Evolutionary conservation across 2,797 vertebrate species (phyloP), one percentile per base, ranked within the genome.

Genomic region (Anas capensis): DNA sequence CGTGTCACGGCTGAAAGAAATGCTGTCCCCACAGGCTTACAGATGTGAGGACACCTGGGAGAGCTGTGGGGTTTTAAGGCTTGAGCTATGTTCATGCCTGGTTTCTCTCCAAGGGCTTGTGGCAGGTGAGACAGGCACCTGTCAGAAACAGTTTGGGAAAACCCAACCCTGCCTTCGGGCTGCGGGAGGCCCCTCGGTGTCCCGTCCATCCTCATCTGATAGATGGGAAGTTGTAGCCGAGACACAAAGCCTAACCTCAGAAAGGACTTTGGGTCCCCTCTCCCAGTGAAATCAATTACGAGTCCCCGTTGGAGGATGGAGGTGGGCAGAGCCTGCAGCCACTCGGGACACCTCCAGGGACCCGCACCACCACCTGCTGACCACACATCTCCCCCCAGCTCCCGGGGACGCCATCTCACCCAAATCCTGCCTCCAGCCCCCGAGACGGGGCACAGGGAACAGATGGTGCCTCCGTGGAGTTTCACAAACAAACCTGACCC

Each of bases 401-500:
- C 77, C 68, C 5, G 1, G 83, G 36, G 40, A 18, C 8, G 36
- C 46, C 18, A 79, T 84, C 44, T 29, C 95, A 90, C 91, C 93
- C 89, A 10, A 86, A 56, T 7, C 38, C 87, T 19, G 8, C 1
- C 53, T 5, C 62, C 81, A 78, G 65, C 82, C 72, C 80, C 70
- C 3, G 20, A 60, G 88, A 83, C 0, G 2, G 76, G 79, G 72
- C 66, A 3, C 80, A 20, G 91, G 10, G 92, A 95, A 56, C 96
- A 96, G 83, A 80, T 31, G 86, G 93, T 92, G 95, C 95, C 90
- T 96, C 82, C 14, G 10, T 5, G 68, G 49, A 91, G 91, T 96
- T 95, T 95, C 88, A 93, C 95, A 95, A 93, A 96, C 96, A 92
- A 95, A 95, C 88, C 84, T 94, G 96, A 96, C 91, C 95, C 94